Evolutionary conservation across 2,888 invertebrate genomes (phyloP).

Genomic region (Tridacna crocea): DNA sequence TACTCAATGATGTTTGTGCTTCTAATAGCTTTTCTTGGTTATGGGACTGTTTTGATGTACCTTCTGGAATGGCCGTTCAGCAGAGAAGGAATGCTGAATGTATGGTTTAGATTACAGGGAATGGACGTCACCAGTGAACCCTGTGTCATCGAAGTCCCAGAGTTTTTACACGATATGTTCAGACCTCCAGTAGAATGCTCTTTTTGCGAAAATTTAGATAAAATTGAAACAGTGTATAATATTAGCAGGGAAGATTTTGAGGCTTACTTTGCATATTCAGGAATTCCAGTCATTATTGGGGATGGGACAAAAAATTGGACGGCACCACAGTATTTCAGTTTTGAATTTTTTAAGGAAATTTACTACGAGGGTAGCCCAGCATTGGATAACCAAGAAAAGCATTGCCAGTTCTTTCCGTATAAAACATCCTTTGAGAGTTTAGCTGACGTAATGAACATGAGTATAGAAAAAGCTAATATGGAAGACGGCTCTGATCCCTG

Average conservation of each 20-base stretch:
- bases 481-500: conserved; percentile 88
- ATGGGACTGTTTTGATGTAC: conserved; percentile 47
- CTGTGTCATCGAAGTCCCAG: conserved; percentile 73
- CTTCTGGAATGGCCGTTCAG: conserved; percentile 73
- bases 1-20: conserved; percentile 30
- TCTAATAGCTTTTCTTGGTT: conserved; percentile 31
- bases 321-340: conserved; percentile 91
- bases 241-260: conserved; percentile 90
- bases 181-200: conserved; percentile 92
- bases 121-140: conserved; percentile 61
- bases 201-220: conserved; percentile 89
- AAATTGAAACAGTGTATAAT: conserved; percentile 88
- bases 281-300: conserved; percentile 92
- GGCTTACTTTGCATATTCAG: conserved; percentile 90
- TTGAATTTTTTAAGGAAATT: conserved; percentile 90
- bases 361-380: conserved; percentile 87
- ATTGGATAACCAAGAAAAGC: conserved; percentile 81
- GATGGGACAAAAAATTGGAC: conserved; percentile 94
- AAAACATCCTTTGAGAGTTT: conserved; percentile 92
- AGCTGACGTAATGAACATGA: conserved; percentile 93
- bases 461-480: conserved; percentile 88
- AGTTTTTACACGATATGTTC: conserved; percentile 85
- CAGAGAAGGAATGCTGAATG: conserved; percentile 53
- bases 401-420: conserved; percentile 97
- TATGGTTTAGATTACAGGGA: conserved; percentile 67